Percentiles rank a stretch among this genome's conserved stretches.
These are phyloP conservation scores for Eonycteris spelaea DNA, from an alignment of 2,113 vertebrate species.

Conservation along the genomic window DNA sequence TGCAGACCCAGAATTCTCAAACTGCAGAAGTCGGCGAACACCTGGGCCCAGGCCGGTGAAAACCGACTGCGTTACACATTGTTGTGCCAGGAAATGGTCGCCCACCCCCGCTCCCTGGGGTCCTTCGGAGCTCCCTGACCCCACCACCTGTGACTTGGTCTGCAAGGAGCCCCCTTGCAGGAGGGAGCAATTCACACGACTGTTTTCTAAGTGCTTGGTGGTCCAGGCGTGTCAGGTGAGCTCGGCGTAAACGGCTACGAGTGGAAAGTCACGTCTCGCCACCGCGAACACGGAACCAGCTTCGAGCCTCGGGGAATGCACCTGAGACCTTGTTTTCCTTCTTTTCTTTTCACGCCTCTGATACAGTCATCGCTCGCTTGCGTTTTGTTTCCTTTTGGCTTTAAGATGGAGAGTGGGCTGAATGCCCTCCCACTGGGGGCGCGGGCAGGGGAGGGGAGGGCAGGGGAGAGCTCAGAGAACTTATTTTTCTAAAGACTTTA, in stretches of 20 bases:
- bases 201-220: constrained; percentile 50
- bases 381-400: constrained; percentile 63
- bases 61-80: constrained; percentile 51
- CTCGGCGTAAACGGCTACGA: constrained; percentile 61
- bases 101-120: constrained; percentile 57
- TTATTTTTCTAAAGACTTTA: constrained; percentile 62
- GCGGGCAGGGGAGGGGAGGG: background rate
- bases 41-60: background rate
- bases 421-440: constrained; percentile 22
- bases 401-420: constrained; percentile 74
- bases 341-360: constrained; percentile 13
- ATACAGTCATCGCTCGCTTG: background rate
- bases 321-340: background rate
- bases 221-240: constrained; percentile 71
- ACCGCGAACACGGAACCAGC: background rate
- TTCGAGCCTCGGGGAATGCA: constrained; percentile 48
- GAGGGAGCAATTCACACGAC: background rate
- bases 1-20: constrained; percentile 67
- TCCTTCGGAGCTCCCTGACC: constrained; percentile 71
- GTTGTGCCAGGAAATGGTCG: constrained; percentile 58
- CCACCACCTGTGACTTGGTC: constrained; percentile 38
- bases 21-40: constrained; percentile 16
- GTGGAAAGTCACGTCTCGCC: constrained; percentile 29
- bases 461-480: constrained; percentile 50
- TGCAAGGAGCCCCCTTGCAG: constrained; percentile 62